Evolutionary conservation across 2,888 invertebrate genomes (phyloP).

Genomic region (Ecliptopera silaceata): DNA sequence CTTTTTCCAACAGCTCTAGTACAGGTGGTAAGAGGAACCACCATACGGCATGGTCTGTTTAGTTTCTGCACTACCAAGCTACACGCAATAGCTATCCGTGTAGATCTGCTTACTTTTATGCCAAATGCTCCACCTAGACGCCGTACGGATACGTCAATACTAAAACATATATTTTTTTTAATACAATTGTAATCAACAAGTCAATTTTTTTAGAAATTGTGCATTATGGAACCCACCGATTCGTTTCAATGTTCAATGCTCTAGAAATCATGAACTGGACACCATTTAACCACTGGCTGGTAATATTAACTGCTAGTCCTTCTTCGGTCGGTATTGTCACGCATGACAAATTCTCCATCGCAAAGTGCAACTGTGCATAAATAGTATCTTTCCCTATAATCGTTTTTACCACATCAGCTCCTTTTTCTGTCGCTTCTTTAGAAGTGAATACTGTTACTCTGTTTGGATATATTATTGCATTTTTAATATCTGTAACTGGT

Average conservation of each 20-base stretch:
- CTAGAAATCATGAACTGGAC: conserved; percentile 78
- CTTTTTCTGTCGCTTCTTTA: conserved; percentile 50
- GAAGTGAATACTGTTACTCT: conserved; percentile 41
- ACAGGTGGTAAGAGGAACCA: conserved; percentile 84
- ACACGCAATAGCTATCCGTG: conserved; percentile 66
- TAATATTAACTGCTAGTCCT: conserved; percentile 84
- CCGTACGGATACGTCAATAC: conserved; percentile 84
- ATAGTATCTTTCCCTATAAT: conserved; percentile 78
- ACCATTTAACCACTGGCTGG: conserved; percentile 85
- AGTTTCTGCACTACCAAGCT: conserved; percentile 83
- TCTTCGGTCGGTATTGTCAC: conserved; percentile 86
- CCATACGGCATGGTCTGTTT: conserved; percentile 85
- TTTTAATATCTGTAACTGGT: conserved; percentile 52
- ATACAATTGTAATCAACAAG: not conserved
- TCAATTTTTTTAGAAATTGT: not conserved
- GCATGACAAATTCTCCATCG: conserved; percentile 87
- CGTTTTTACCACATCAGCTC: conserved; percentile 64
- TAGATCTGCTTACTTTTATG: conserved; percentile 85
- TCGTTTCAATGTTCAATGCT: conserved; percentile 79
- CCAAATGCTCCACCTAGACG: conserved; percentile 84
- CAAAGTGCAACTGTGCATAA: conserved; percentile 87
- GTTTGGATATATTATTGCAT: conserved; percentile 46
- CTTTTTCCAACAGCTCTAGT: conserved; percentile 84
- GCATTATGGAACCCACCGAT: conserved; percentile 78
- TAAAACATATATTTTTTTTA: conserved; percentile 42